Evolutionary conservation across 2,888 invertebrate species (phyloP).

Genomic region (Acleris cristana): DNA sequence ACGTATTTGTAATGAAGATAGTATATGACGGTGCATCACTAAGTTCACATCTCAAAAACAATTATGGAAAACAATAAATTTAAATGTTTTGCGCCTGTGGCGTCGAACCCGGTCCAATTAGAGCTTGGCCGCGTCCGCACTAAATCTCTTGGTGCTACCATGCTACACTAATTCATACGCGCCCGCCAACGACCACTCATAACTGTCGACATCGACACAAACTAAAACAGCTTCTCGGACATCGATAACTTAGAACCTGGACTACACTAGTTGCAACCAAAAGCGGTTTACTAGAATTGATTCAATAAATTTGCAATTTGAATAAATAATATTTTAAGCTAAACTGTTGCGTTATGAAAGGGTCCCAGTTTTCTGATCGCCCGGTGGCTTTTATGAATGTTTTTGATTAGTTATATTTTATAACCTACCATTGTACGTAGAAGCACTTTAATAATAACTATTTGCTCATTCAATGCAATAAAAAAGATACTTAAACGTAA

Average conservation of each 20-base stretch:
- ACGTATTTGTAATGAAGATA: slow-evolving; percentile 58
- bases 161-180: slow-evolving; percentile 82
- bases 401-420: neutral
- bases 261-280: slow-evolving; percentile 46
- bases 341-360: neutral
- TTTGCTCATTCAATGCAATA: neutral
- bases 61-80: slow-evolving; percentile 80
- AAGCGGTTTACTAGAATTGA: slow-evolving; percentile 7
- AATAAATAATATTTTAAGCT: neutral
- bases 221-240: slow-evolving; percentile 70
- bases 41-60: slow-evolving; percentile 73
- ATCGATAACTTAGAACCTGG: slow-evolving; percentile 61
- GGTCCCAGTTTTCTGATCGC: neutral
- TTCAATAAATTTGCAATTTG: slow-evolving; percentile 20
- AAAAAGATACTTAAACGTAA: neutral
- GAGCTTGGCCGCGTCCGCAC: slow-evolving; percentile 69
- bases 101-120: slow-evolving; percentile 79
- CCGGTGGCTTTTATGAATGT: neutral
- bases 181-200: slow-evolving; percentile 66
- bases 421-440: neutral
- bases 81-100: slow-evolving; percentile 72
- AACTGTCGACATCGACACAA: slow-evolving; percentile 72
- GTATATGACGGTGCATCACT: slow-evolving; percentile 56
- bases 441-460: neutral
- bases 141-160: slow-evolving; percentile 80